Base-by-base conservation (phyloP, 2,797 vertebrate species). In the Peromyscus attwateri region DNA sequence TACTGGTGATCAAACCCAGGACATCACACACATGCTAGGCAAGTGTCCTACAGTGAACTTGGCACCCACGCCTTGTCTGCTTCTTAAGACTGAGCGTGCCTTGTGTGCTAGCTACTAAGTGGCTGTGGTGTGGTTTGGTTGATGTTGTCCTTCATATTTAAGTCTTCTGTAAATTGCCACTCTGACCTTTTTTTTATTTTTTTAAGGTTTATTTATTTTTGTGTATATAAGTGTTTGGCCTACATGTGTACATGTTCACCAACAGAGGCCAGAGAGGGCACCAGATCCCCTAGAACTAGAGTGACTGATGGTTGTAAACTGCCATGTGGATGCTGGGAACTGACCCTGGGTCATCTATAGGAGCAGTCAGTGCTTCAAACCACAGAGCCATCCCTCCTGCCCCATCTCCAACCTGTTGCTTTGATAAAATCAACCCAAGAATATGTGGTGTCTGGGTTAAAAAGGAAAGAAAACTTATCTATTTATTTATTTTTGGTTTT, bases 361-460 rank as follows among this genome's bases (percentile, higher is more conserved):
- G 64, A 87, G 21, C 64, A 70, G 43, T 64, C 16, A 87, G 46
- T 87, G 31, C 12, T 87, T 21, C 66, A 68, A 85, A 68, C 83
- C 83, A 64, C 4, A 85, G 83, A 85, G 31, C 43, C 40, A 34
- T 23, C 31, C 43, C 29, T 34, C 1, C 31, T 25, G 46, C 31
- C 46, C 66, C 23, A 68, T 14, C 21, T 77, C 17, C 43, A 88
- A 1, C 37, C 52, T 75, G 64, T 75, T 83, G 60, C 29, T 70
- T 92, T 91, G 68, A 43, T 84, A 93, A 75, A 95, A 87, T 57
- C 93, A 90, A 60, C 64, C 55, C 46, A 81, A 88, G 92, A 89
- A 71, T 94, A 60, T 90, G 55, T 88, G 55, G 46, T 80, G 13
- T 73, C n/a, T 82, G 31, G 7, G 27, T 94, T 95, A 89, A 80